These are phyloP conservation scores for Leucoptera coffeella DNA, from an alignment of 2,888 invertebrate genomes.

Conservation along the genomic window DNA sequence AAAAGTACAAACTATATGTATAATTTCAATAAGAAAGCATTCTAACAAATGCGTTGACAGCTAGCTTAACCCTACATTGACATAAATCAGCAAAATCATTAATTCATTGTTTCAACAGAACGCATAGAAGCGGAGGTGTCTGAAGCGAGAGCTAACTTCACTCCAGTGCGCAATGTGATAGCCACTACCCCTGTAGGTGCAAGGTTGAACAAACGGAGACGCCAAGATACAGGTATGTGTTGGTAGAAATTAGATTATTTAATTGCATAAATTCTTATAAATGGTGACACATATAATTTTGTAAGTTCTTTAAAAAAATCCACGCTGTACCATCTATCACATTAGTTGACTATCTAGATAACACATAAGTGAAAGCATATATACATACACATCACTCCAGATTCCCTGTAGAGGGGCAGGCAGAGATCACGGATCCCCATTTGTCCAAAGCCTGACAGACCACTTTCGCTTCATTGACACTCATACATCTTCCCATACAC, in stretches of 20 bases:
- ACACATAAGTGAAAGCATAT: no score
- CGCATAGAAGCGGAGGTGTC: slow-evolving; percentile 32
- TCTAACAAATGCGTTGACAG: background rate
- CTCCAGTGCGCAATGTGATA: slow-evolving; percentile 22
- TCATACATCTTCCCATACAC: no score
- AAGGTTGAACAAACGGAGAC: slow-evolving; percentile 19
- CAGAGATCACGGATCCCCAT: no score
- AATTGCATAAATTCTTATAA: background rate
- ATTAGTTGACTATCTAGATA: no score
- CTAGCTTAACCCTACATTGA: background rate
- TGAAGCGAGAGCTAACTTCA: slow-evolving; percentile 18
- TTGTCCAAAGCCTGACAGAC: no score
- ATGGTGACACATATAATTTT: background rate
- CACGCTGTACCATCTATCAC: no score
- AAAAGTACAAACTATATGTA: background rate
- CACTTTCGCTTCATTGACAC: no score
- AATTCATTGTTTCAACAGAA: slow-evolving; percentile 13
- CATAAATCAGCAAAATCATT: background rate
- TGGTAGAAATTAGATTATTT: slow-evolving; percentile 13
- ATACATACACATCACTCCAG: no score
- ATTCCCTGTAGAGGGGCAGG: no score
- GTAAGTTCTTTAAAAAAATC: no score
- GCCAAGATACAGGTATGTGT: slow-evolving; percentile 38
- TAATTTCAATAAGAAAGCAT: background rate
- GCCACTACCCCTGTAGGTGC: slow-evolving; percentile 15